Conservation (phyloP, 2,113 vertebrate genomes). For the Ceyx melanurus region DNA sequence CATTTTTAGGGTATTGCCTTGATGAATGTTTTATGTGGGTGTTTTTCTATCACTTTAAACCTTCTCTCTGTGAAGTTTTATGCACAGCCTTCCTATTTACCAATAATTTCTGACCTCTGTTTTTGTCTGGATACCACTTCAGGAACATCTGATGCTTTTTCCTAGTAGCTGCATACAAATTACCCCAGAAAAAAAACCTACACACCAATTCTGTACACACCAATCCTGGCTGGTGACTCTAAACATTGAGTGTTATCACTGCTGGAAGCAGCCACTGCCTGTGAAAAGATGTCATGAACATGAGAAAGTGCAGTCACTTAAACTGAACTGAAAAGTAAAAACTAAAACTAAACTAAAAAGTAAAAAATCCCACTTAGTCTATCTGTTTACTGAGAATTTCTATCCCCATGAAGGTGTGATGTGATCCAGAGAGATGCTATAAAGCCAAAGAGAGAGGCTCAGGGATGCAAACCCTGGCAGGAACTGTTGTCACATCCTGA, state of each 20-base stretch:
- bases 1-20: not conserved
- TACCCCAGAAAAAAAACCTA: not conserved
- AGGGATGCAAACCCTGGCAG: not conserved
- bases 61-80: not conserved
- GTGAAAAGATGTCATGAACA: too few species aligned
- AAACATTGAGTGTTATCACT: too few species aligned
- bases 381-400: not conserved
- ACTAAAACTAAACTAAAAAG: too few species aligned
- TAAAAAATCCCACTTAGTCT: not conserved
- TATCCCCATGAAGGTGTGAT: not conserved
- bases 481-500: not conserved
- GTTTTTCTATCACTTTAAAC: constrained; percentile 9
- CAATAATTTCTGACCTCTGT: not conserved
- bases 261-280: too few species aligned
- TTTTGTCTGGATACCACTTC: constrained; percentile 16
- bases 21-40: not conserved
- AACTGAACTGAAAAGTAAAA: too few species aligned
- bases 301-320: too few species aligned
- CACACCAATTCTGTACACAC: too few species aligned
- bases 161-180: not conserved
- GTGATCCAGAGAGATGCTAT: not conserved
- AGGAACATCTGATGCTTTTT: constrained; percentile 12
- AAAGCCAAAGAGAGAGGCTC: not conserved
- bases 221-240: too few species aligned
- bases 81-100: not conserved